Evolutionary conservation across 2,113 vertebrate species (phyloP), one percentile per base, ranked within the genome.

Genomic region (Xenus cinereus): DNA sequence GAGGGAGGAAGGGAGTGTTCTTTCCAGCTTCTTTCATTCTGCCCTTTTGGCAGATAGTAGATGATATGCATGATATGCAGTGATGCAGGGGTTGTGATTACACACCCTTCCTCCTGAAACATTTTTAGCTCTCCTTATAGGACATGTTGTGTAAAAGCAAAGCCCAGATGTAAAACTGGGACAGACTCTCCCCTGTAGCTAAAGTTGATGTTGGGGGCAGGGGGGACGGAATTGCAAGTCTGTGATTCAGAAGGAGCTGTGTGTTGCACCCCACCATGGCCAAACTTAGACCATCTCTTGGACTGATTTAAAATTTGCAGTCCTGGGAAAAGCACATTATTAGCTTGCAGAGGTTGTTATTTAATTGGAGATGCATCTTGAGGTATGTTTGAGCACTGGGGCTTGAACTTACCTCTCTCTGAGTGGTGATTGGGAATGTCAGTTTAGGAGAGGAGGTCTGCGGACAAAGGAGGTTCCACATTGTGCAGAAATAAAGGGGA

Each of bases 1-100:
- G 35, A 50, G 86, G 94, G 81, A 93, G 91, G 91, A 86, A 95
- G 86, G 39, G 84, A 95, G 66, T 80, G 35, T 91, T 75, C 89
- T 91, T 96, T 89, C 84, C 93, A 96, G 43, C 66, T 56, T 84
- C 32, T 59, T 37, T 81, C 45, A 53, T 88, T 79, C 50, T 88
- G 63, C 59, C 63, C 75, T 97, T 96, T 79, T 0, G 0, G 50
- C 80, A 66, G 63, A 45, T 45, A 66, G 17, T 32, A 45, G 63
- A 45, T 45, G 28, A 43, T 45, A 46, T 80, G 54, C 12, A 15
- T 74, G 63, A 51, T 89, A 78, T 78, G 69, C 46, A 88, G 41
- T 63, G 89, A 56, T 78, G 72, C 62, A 94, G 74, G 27, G 33
- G 18, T 54, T 94, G 62, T 2, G 6, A 74, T 84, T 95, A 89